Conservation (phyloP, 2,797 vertebrate genomes). For the Tolypeutes matacus region DNA sequence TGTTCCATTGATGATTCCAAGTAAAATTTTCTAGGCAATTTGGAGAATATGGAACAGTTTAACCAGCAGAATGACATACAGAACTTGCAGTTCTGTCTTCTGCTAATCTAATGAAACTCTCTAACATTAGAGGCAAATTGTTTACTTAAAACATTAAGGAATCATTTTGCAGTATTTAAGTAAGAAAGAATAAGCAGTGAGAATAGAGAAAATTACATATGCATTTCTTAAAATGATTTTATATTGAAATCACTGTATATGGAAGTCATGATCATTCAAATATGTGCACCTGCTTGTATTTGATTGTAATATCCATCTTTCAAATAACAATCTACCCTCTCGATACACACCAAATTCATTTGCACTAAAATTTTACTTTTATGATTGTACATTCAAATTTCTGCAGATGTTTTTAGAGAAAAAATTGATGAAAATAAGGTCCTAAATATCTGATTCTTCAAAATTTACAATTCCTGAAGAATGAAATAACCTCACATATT, state of each 20-base stretch:
- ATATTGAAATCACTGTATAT: slow-evolving; percentile 64
- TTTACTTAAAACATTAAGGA: slow-evolving; percentile 73
- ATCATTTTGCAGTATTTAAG: slow-evolving; percentile 55
- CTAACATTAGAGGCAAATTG: slow-evolving; percentile 60
- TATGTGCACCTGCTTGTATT: slow-evolving; percentile 55
- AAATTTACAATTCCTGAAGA: neutral
- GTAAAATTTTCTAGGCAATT: slow-evolving; percentile 35
- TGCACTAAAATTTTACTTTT: slow-evolving; percentile 57
- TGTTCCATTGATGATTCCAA: slow-evolving; percentile 23
- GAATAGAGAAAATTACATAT: slow-evolving; percentile 61
- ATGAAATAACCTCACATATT: neutral
- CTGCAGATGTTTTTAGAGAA: slow-evolving; percentile 60
- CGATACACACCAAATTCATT: slow-evolving; percentile 10
- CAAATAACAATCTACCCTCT: slow-evolving; percentile 47
- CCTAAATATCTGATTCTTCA: neutral
- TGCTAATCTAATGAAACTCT: slow-evolving; percentile 63
- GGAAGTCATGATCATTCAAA: slow-evolving; percentile 63
- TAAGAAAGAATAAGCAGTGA: slow-evolving; percentile 15
- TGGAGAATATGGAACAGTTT: slow-evolving; percentile 43
- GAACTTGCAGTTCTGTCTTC: neutral
- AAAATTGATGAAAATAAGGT: slow-evolving; percentile 37
- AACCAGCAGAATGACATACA: neutral
- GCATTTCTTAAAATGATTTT: slow-evolving; percentile 55
- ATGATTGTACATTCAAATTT: slow-evolving; percentile 64
- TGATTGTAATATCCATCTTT: slow-evolving; percentile 48